A percentile compares a stretch with the other conserved stretches of the same genome.
Evolutionary conservation across 2,888 invertebrate genomes (phyloP).

Genomic region (Parascotia fuliginaria): DNA sequence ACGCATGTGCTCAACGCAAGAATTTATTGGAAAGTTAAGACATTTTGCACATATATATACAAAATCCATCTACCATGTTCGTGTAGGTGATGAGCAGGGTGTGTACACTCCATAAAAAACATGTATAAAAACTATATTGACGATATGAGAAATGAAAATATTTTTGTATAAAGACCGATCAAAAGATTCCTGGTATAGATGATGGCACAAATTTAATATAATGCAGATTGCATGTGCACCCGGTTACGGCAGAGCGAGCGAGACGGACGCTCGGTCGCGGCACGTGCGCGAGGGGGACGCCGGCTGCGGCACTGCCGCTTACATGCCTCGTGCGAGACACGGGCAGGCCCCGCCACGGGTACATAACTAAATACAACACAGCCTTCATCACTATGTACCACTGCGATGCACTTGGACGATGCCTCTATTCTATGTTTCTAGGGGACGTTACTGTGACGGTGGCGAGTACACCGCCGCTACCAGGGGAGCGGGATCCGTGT

Average conservation of each 20-base stretch:
- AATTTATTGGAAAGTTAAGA: conserved; percentile 15
- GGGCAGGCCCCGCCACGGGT: conserved; percentile 29
- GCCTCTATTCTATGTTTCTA: conserved; percentile 30
- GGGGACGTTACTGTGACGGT: conserved; percentile 13
- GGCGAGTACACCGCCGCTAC: conserved; percentile 25
- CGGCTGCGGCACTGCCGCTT: conserved; percentile 66
- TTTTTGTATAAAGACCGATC: conserved; percentile 23
- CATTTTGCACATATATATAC: conserved; percentile 16
- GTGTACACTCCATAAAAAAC: conserved; percentile 19
- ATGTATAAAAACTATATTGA: conserved; percentile 16
- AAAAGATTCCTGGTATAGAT: conserved; percentile 26
- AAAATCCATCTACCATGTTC: conserved; percentile 28
- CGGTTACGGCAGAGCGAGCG: conserved; percentile 60
- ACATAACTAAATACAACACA: conserved; percentile 35
- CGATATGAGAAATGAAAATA: conserved; percentile 14
- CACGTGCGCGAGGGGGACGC: conserved; percentile 64
- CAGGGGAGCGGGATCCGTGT: conserved; percentile 22
- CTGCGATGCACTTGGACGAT: conserved; percentile 40
- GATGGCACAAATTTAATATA: conserved; percentile 59
- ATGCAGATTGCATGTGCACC: conserved; percentile 76
- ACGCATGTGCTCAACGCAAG: conserved; percentile 51
- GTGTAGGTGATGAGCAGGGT: conserved; percentile 11
- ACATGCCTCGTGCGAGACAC: conserved; percentile 20
- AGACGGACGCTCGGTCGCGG: conserved; percentile 48
- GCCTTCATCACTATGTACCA: conserved; percentile 39